Percentiles rank a stretch among this genome's conserved stretches.
Conservation (phyloP, 1,140 invertebrate species). For the Ridgeia piscesae region DNA sequence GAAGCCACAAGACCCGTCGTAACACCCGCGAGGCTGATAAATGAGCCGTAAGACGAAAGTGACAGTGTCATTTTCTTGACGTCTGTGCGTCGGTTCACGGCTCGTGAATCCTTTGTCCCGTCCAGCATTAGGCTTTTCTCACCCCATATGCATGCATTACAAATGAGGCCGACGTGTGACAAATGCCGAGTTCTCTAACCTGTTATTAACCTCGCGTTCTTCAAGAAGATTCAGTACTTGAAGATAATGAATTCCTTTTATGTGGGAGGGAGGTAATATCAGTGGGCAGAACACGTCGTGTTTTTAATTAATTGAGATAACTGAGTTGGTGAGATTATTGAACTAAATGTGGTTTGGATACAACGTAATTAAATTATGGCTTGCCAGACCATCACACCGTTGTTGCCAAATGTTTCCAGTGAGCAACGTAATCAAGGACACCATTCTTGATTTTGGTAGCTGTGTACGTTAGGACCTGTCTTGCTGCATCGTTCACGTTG, state of each 20-base stretch:
- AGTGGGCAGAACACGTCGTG: no score
- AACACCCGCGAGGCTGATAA: neutral
- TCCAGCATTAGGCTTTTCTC: neutral
- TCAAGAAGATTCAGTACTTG: neutral
- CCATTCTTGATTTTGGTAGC: no score
- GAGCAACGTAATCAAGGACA: no score
- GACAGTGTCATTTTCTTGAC: neutral
- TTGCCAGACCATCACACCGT: no score
- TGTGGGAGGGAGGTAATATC: no score
- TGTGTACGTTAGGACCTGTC: no score
- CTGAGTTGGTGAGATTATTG: no score
- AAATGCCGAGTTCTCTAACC: neutral
- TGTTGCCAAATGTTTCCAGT: no score
- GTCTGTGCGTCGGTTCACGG: neutral
- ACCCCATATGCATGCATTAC: neutral
- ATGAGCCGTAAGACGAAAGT: neutral
- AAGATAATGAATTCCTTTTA: neutral
- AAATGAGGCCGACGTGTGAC: neutral
- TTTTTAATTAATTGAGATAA: no score
- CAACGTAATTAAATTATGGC: no score
- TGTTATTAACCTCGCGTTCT: neutral
- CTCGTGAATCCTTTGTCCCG: neutral
- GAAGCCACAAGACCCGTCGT: neutral
- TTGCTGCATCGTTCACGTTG: no score
- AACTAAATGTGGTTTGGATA: no score